Evolutionary conservation across 2,113 vertebrate genomes (phyloP).

Genomic region (Passer montanus): DNA sequence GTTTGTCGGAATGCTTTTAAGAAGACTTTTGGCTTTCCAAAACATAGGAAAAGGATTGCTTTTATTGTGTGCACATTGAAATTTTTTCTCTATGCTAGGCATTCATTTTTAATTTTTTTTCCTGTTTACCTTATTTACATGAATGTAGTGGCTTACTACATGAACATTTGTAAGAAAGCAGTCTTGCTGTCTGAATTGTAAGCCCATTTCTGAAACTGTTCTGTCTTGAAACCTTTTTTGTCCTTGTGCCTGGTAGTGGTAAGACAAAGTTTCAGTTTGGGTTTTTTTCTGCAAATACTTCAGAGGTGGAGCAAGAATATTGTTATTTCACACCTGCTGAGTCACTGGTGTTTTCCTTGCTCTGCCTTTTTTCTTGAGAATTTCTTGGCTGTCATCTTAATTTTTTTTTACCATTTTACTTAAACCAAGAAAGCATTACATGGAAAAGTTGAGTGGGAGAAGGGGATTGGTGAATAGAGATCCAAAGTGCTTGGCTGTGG

Average conservation of each 20-base stretch:
- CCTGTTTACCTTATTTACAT: neutral
- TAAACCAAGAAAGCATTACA: neutral
- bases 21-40: neutral
- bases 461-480: neutral
- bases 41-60: fast-evolving
- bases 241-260: neutral
- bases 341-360: neutral
- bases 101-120: neutral
- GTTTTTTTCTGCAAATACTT: neutral
- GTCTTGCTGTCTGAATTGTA: neutral
- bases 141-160: neutral
- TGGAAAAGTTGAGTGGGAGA: neutral
- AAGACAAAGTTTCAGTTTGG: neutral
- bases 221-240: neutral
- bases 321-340: neutral
- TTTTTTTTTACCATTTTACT: neutral
- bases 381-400: neutral
- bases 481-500: neutral
- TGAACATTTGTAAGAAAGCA: neutral
- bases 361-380: neutral
- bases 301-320: neutral
- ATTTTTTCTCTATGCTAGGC: neutral
- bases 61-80: neutral
- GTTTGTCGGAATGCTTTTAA: neutral
- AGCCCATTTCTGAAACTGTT: neutral